Conservation (phyloP, 2,888 invertebrate genomes). For the Petrophora chlorosata region DNA sequence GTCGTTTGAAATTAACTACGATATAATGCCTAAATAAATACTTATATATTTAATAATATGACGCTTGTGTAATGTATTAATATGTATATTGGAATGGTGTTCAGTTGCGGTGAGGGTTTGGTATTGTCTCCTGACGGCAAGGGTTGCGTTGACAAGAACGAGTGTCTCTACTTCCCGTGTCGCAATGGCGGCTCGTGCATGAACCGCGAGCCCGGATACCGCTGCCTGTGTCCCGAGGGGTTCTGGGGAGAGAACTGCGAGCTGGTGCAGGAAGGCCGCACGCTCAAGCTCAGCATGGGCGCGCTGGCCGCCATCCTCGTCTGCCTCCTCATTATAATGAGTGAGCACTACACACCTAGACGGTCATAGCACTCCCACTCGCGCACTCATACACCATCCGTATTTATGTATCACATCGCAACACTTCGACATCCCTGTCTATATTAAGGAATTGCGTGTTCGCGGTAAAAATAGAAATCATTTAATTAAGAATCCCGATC, state of each 20-base stretch:
- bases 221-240: slow-evolving; percentile 95
- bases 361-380: slow-evolving; percentile 34
- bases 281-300: slow-evolving; percentile 97
- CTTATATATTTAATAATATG: slow-evolving; percentile 20
- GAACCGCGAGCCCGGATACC: slow-evolving; percentile 94
- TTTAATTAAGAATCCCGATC: slow-evolving; percentile 3
- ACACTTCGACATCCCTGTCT: slow-evolving; percentile 28
- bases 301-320: slow-evolving; percentile 98
- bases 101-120: slow-evolving; percentile 96
- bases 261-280: slow-evolving; percentile 96
- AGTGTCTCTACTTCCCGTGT: slow-evolving; percentile 96
- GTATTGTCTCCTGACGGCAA: slow-evolving; percentile 95
- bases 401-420: slow-evolving; percentile 35
- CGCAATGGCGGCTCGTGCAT: slow-evolving; percentile 96
- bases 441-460: neutral
- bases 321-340: slow-evolving; percentile 97
- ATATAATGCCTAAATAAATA: slow-evolving; percentile 13
- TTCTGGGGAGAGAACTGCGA: slow-evolving; percentile 98
- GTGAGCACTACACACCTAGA: slow-evolving; percentile 86
- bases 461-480: neutral
- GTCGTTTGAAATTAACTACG: slow-evolving; percentile 14
- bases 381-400: slow-evolving; percentile 38
- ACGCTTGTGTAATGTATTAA: slow-evolving; percentile 38
- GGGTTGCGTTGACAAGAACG: slow-evolving; percentile 97
- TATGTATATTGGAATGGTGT: slow-evolving; percentile 65